These are phyloP conservation scores for Harpagoxenus sublaevis DNA, from an alignment of 2,888 invertebrate species.

Conservation along the genomic window DNA sequence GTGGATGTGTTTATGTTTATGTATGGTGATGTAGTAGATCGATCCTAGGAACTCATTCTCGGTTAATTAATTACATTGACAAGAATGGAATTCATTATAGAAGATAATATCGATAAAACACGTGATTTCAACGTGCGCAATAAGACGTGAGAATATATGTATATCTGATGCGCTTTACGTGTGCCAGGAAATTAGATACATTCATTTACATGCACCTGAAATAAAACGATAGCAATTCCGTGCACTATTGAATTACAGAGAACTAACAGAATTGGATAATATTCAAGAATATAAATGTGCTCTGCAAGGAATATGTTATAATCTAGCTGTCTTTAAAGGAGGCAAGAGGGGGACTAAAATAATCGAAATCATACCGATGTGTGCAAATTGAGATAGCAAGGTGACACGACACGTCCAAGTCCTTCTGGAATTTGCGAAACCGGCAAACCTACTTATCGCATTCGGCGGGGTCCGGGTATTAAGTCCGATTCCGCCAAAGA, in stretches of 20 bases:
- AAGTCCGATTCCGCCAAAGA: slow-evolving; percentile 30
- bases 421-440: slow-evolving; percentile 3
- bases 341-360: background rate
- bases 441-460: slow-evolving; percentile 3
- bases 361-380: background rate
- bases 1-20: background rate
- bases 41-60: background rate
- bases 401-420: background rate
- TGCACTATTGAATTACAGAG: background rate
- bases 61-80: background rate
- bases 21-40: background rate
- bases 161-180: background rate
- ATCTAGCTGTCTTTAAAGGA: background rate
- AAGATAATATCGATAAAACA: slow-evolving; percentile 20
- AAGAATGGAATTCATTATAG: background rate
- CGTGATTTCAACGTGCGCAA: slow-evolving; percentile 27
- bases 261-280: background rate
- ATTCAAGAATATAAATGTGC: background rate
- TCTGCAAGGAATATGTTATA: background rate
- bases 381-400: background rate
- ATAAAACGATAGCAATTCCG: background rate
- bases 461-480: slow-evolving; percentile 9
- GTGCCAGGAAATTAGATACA: background rate
- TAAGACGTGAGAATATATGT: background rate
- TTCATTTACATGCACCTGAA: background rate